Percentiles rank a stretch among this genome's conserved stretches.
phyloP scores from a whole-genome alignment of 2,797 vertebrate genomes.

The Gephyroberyx darwinii region DNA sequence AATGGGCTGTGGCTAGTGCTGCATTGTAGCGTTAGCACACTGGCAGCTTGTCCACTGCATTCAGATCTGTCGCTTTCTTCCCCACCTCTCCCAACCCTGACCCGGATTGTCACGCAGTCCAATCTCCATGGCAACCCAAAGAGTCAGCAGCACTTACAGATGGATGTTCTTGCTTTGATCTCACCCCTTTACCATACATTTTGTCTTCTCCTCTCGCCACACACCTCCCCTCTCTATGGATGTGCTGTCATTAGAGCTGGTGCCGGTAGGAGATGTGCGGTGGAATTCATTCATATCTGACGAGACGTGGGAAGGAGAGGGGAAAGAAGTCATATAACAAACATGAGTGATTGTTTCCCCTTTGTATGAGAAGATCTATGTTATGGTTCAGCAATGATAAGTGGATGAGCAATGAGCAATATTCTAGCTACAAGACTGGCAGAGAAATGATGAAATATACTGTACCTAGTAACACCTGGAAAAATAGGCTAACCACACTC shows the following conservation, averaged over 20 bases:
- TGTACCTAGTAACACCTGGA: slow-evolving; percentile 28
- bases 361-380: slow-evolving; percentile 1
- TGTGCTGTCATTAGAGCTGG: slow-evolving; percentile 14
- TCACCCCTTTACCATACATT: slow-evolving; percentile 7
- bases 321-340: slow-evolving; percentile 18
- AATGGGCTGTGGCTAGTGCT: slow-evolving; percentile 43
- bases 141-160: slow-evolving; percentile 34
- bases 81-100: slow-evolving; percentile 50
- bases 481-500: slow-evolving; percentile 46
- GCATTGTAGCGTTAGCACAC: slow-evolving; percentile 16
- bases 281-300: slow-evolving; percentile 31
- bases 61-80: slow-evolving; percentile 29
- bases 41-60: not conserved
- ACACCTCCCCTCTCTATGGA: slow-evolving; percentile 23
- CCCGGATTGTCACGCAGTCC: slow-evolving; percentile 52
- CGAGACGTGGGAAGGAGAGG: slow-evolving; percentile 7
- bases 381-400: slow-evolving; percentile 27
- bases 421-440: not conserved
- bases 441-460: slow-evolving; percentile 22
- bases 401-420: slow-evolving; percentile 17
- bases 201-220: slow-evolving; percentile 18
- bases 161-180: slow-evolving; percentile 30
- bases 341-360: slow-evolving; percentile 3
- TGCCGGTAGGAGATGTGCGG: slow-evolving; percentile 9
- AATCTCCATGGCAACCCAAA: slow-evolving; percentile 51